Base-by-base conservation (phyloP, 2,888 invertebrate species). In the Theodoxus fluviatilis region DNA sequence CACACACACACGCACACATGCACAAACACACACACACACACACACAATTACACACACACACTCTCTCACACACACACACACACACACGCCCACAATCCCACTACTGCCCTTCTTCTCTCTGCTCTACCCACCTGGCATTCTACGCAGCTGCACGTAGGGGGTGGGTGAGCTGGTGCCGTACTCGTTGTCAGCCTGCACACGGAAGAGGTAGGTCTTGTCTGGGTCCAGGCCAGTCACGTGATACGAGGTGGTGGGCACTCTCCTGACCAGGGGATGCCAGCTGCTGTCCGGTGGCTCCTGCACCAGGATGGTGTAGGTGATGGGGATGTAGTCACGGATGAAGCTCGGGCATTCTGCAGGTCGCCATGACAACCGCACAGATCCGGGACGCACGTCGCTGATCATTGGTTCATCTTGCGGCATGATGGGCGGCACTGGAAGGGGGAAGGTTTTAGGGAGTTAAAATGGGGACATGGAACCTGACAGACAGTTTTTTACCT, bases 101-200 rank as follows among this genome's bases (percentile, higher is more conserved):
- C n/a, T n/a, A n/a, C n/a, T n/a, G n/a, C n/a, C n/a, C n/a, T n/a
- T n/a, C n/a, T n/a, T n/a, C n/a, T n/a, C n/a, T n/a, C n/a, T n/a
- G n/a, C n/a, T n/a, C n/a, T n/a, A n/a, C 73, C 64, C 73, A 80
- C 81, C 79, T 71, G 75, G 61, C 47, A 71, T 65, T 64, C 78
- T 73, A 12, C 77, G 79, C 68, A 85, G 74, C 65, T 78, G 78
- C 9, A 78, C 79, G 18, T 83, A 77, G 1, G 97, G 95, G 68
- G 96, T 96, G 0, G 98, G 98, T 86, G 97, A 96, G 87, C 96
- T 96, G 76, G 96, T 92, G 65, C 98, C 98, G 86, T 94, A 95
- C 86, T 95, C 94, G 89, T 98, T 98, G 86, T 98, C 97, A 3
- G 98, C 98, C 49, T 97, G 91, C 47, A 98, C 92, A 73, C 98